Percentiles rank a stretch among this genome's conserved stretches.
These are phyloP conservation scores for Pituophis catenifer DNA, from an alignment of 2,113 vertebrate species.

Conservation along the genomic window DNA sequence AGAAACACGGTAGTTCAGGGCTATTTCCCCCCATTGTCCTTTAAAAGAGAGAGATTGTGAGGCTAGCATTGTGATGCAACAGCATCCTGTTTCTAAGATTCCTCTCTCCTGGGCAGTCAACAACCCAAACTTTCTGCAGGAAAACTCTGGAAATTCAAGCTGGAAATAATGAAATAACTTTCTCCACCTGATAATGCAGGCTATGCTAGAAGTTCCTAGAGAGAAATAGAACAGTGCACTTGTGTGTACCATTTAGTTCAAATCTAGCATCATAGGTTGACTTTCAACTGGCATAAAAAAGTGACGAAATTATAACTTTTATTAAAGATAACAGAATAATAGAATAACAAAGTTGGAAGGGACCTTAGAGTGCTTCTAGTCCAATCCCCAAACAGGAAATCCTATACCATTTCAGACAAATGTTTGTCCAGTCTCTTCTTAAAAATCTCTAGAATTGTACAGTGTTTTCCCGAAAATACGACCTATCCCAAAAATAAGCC, in stretches of 20 bases:
- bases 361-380: too few relatives aligned
- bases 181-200: background rate
- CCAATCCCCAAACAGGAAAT: too few relatives aligned
- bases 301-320: background rate
- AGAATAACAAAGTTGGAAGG: too few relatives aligned
- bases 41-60: background rate
- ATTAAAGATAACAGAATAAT: background rate
- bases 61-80: background rate
- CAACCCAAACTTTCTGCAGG: background rate
- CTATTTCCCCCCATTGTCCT: background rate
- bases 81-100: background rate
- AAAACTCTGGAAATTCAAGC: background rate
- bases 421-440: too few relatives aligned
- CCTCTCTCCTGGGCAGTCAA: background rate
- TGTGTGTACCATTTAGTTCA: background rate
- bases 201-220: background rate
- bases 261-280: background rate
- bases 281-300: background rate
- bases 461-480: too few relatives aligned
- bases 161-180: background rate
- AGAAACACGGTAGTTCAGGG: background rate
- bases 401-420: too few relatives aligned
- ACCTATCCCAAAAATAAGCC: too few relatives aligned
- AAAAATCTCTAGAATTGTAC: too few relatives aligned
- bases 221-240: background rate